These are phyloP conservation scores for Lycopodina hypogea DNA, from an alignment of 37 sponge, comb jelly and placozoan species.

Conservation along the genomic window DNA sequence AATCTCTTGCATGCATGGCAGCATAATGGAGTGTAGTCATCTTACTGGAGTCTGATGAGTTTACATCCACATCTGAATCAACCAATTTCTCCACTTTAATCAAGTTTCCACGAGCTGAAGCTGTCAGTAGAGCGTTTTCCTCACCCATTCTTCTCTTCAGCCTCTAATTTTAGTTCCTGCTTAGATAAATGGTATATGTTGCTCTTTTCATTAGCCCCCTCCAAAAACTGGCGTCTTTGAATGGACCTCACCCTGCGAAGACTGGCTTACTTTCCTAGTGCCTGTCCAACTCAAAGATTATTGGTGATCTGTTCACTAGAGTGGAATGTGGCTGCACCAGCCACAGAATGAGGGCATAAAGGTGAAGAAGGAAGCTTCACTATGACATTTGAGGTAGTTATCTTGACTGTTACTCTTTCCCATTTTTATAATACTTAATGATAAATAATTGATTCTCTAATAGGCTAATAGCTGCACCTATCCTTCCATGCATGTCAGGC, in stretches of 20 bases:
- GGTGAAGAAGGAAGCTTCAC: no score
- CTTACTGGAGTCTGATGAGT: slow-evolving; percentile 48
- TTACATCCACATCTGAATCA: slow-evolving; percentile 36
- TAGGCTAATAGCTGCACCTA: no score
- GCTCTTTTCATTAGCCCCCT: neutral
- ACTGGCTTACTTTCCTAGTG: no score
- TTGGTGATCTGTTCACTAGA: no score
- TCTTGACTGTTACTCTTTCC: slow-evolving; percentile 11
- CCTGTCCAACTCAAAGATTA: no score
- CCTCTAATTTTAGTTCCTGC: no score
- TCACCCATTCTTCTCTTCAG: slow-evolving; percentile 24
- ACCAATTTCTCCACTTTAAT: slow-evolving; percentile 24
- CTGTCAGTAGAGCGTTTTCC: slow-evolving; percentile 18
- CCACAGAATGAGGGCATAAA: neutral
- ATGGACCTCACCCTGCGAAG: slow-evolving; percentile 23
- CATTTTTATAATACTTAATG: slow-evolving; percentile 15
- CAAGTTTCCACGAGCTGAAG: slow-evolving; percentile 50
- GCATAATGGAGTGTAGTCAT: slow-evolving; percentile 64
- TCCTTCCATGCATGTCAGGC: no score
- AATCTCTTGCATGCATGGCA: slow-evolving; percentile 57
- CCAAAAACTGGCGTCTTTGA: neutral
- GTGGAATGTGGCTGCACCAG: neutral
- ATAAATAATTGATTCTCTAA: no score
- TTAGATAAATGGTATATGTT: no score
- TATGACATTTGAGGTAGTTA: neutral